Base-by-base conservation (phyloP, 2,113 vertebrate species). In the Brachypteracias leptosomus region DNA sequence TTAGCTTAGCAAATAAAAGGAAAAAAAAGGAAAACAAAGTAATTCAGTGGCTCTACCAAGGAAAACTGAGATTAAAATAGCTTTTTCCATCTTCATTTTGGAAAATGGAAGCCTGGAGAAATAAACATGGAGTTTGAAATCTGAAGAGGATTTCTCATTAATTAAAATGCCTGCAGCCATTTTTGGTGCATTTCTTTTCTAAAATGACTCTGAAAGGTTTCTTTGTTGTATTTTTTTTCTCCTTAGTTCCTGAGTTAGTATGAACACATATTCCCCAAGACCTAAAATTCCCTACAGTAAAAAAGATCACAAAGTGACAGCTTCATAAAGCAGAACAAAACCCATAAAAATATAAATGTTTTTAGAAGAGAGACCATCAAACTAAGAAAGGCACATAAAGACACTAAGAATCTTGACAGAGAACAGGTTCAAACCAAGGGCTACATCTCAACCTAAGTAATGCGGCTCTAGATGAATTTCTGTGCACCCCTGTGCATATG, bases 161-260 rank as follows among this genome's bases (percentile, higher is more conserved):
- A 93, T 92, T 93, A 92, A 96, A 96, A 91, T 52, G 79, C 93
- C 85, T 61, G 82, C 49, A 92, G 87, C 61, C 61, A 36, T 63
- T 88, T 85, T 55, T 77, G 55, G 13, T 86, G n/a, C 13, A 6
- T 74, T 89, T 76, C 46, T 91, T 94, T 73, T 72, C 63, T 88
- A 91, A 94, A 90, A 86, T 63, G 6, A 61, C 33, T 92, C 87
- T 75, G 65, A 92, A 92, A 90, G 52, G 33, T 80, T 92, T 85
- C 16, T 38, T 49, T 33, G 16, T 54, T 38, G 9, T 54, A 5
- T 28, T 61, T 36, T 66, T 59, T 35, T 14, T 9, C 35, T 71
- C 12, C 54, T 55, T 86, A 35, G 35, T 67, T 88, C 59, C 19
- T 40, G 16, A 74, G 20, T 66, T 70, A 74, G 10, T 31, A 25